Evolutionary conservation across 2,888 invertebrate species (phyloP).

Genomic region (Matsumyia berberina): DNA sequence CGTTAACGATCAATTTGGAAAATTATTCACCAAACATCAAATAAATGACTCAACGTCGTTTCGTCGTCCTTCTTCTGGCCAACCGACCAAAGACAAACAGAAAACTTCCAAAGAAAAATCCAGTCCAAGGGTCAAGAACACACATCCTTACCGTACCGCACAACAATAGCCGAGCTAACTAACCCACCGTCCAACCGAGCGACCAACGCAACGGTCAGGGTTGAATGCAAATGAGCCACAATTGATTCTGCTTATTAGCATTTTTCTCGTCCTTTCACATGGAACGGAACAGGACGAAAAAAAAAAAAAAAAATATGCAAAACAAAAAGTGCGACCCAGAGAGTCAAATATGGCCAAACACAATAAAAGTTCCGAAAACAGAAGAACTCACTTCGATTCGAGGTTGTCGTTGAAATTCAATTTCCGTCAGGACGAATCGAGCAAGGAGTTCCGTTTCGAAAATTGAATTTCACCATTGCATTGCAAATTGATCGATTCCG

Average conservation of each 20-base stretch:
- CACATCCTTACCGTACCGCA: not conserved
- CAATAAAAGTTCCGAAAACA: constrained; percentile 19
- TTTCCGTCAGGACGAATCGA: constrained; percentile 37
- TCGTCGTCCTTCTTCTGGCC: not conserved
- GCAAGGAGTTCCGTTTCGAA: constrained; percentile 1
- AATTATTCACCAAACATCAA: constrained; percentile 72
- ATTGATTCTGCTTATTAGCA: constrained; percentile 70
- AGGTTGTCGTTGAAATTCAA: constrained; percentile 58
- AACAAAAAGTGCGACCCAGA: not conserved
- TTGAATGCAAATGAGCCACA: constrained; percentile 69
- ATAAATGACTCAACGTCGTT: constrained; percentile 38
- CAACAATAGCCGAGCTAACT: constrained; percentile 22
- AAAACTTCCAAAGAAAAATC: not conserved
- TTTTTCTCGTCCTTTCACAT: constrained; percentile 67
- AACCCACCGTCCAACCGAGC: not conserved
- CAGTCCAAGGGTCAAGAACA: constrained; percentile 58
- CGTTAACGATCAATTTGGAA: constrained; percentile 68
- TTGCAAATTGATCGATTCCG: constrained; percentile 1
- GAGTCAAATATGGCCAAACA: constrained; percentile 30
- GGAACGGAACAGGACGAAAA: constrained; percentile 38
- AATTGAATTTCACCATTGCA: constrained; percentile 43
- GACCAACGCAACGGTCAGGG: constrained; percentile 62
- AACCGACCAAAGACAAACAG: constrained; percentile 24
- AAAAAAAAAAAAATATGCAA: constrained; percentile 15
- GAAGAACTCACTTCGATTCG: constrained; percentile 41